Evolutionary conservation across 2,797 vertebrate species (phyloP).

Genomic region (Pangasius macronema): DNA sequence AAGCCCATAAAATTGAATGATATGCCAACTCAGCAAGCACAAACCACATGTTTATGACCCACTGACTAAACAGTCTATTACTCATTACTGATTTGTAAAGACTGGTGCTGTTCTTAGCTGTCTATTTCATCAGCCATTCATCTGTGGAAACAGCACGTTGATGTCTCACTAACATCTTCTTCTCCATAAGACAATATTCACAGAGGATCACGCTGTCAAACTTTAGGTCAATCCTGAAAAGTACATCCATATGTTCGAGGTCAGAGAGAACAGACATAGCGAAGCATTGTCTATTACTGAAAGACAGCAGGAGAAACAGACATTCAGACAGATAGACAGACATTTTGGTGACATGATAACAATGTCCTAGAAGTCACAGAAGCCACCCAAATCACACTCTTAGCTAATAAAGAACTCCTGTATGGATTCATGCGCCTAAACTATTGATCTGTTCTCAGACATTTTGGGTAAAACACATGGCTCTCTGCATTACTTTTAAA

Average conservation of each 20-base stretch:
- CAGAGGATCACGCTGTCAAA: conserved; percentile 28
- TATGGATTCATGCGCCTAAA: background rate
- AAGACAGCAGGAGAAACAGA: background rate
- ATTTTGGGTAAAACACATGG: background rate
- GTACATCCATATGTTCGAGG: conserved; percentile 41
- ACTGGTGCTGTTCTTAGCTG: conserved; percentile 21
- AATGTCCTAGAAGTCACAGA: background rate
- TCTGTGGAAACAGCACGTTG: background rate
- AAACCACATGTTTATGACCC: conserved; percentile 45
- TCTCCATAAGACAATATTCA: conserved; percentile 14
- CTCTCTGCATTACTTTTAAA: background rate
- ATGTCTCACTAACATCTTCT: background rate
- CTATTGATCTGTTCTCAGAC: background rate
- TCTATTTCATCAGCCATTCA: conserved; percentile 30
- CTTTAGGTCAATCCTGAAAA: conserved; percentile 43
- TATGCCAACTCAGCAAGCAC: conserved; percentile 28
- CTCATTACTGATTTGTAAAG: conserved; percentile 9
- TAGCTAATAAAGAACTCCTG: background rate
- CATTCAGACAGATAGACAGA: background rate
- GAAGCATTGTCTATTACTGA: background rate
- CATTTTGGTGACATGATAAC: background rate
- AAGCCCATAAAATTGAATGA: background rate
- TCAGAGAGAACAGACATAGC: background rate
- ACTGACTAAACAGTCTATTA: conserved; percentile 37
- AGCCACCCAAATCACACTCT: background rate